Evolutionary conservation across 2,797 vertebrate species (phyloP).

Genomic region (Chaetophractus vellerosus): DNA sequence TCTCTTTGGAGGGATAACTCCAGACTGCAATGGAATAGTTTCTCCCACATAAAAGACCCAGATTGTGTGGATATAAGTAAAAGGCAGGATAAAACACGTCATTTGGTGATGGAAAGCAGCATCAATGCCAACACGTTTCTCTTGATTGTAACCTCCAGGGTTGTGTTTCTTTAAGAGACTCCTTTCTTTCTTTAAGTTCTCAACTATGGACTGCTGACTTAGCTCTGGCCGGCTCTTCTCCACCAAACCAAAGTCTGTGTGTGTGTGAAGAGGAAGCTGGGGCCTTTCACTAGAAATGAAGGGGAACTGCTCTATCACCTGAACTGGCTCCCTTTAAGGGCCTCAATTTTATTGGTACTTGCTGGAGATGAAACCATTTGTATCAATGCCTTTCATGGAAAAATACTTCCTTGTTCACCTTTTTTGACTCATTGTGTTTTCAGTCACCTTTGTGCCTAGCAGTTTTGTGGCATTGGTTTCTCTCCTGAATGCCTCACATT

Average conservation of each 20-base stretch:
- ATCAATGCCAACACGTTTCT: not conserved
- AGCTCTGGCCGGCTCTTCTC: not conserved
- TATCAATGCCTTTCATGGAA: not conserved
- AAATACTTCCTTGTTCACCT: not conserved
- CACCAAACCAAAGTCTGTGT: not conserved
- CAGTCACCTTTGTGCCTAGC: not conserved
- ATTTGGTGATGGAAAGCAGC: not conserved
- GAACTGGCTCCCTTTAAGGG: not conserved
- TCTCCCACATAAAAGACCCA: conserved; percentile 55
- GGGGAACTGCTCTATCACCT: not conserved
- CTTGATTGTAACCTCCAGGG: not conserved
- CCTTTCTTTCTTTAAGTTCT: not conserved
- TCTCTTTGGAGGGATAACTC: not conserved
- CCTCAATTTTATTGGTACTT: not conserved
- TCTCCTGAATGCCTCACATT: not conserved
- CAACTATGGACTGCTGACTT: not conserved
- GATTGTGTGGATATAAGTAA: no score
- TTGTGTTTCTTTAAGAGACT: not conserved
- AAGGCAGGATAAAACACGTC: not conserved
- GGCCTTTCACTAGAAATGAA: not conserved
- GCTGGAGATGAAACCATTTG: not conserved
- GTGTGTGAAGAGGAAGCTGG: not conserved
- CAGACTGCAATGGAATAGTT: not conserved
- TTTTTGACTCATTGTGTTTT: not conserved
- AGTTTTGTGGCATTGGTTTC: conserved; percentile 25